A percentile compares a stretch with the other conserved stretches of the same genome.
Evolutionary conservation across 64 coral and sea anemone genomes (phyloP).

Genomic region (Platygyra sinensis): DNA sequence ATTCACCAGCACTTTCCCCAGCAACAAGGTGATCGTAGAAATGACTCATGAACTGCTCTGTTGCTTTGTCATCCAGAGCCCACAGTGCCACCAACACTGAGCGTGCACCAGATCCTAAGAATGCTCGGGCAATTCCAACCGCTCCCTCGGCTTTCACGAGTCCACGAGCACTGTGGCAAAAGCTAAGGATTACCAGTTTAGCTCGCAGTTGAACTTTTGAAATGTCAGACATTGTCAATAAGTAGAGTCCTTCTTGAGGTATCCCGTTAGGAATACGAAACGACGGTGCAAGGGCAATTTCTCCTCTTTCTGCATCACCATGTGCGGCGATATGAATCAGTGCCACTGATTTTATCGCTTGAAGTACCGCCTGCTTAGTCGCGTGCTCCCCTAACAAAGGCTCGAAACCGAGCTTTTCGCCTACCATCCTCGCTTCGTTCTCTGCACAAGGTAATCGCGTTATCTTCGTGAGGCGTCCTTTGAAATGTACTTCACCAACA

Average conservation of each 20-base stretch:
- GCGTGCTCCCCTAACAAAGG: neutral
- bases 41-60: no score
- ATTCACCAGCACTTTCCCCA: neutral
- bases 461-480: neutral
- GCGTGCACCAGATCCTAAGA: no score
- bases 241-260: neutral
- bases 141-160: no score
- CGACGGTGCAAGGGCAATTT: no score
- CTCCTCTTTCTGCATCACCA: neutral
- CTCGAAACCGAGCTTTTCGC: neutral
- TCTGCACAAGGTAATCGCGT: neutral
- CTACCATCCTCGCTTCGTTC: neutral
- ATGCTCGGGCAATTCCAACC: no score
- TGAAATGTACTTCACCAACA: neutral
- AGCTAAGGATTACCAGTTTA: neutral
- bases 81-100: no score
- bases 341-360: neutral
- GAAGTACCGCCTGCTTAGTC: neutral
- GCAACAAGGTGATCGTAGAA: neutral
- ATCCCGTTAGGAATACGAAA: neutral
- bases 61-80: neutral
- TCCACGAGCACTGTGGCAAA: no score
- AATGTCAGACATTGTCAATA: no score
- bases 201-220: neutral
- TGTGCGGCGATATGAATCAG: neutral